A percentile compares a stretch with the other conserved stretches of the same genome.
phyloP scores from a whole-genome alignment of 2,113 vertebrate species.

The Melospiza melodia region DNA sequence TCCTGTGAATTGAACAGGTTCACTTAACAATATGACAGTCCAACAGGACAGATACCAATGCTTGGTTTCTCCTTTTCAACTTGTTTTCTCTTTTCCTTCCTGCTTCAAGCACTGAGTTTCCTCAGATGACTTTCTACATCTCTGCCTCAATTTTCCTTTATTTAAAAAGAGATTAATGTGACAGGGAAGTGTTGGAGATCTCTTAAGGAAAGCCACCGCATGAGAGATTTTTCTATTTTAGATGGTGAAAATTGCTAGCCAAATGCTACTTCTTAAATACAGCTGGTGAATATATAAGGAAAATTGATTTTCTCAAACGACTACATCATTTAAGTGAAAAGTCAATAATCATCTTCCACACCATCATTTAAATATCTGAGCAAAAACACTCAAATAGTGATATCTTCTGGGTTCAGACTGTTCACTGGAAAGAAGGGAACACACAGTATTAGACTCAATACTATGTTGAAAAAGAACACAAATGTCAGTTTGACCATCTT shows the following conservation, averaged over 20 bases:
- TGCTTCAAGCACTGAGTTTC: neutral
- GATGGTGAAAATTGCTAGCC: constrained; percentile 18
- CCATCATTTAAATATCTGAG: neutral
- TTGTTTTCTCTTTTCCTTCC: neutral
- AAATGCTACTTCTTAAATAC: constrained; percentile 48
- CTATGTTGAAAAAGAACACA: constrained; percentile 36
- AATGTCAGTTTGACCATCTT: constrained; percentile 60
- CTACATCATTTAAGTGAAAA: constrained; percentile 9
- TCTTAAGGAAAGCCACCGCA: neutral
- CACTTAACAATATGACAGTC: neutral
- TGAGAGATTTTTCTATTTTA: constrained; percentile 48
- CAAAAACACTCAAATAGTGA: neutral
- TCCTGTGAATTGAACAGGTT: neutral
- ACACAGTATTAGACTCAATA: neutral
- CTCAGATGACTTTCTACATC: neutral
- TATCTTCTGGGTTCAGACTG: neutral
- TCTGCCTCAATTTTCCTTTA: neutral
- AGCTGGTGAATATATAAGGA: constrained; percentile 28
- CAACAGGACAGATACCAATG: neutral
- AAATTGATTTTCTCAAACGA: constrained; percentile 27
- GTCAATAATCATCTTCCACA: constrained; percentile 18
- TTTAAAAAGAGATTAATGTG: neutral
- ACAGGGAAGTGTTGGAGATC: neutral
- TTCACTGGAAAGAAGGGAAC: neutral
- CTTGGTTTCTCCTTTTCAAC: neutral